Base-by-base conservation (phyloP, 2,113 vertebrate species). In the Macrotus californicus region DNA sequence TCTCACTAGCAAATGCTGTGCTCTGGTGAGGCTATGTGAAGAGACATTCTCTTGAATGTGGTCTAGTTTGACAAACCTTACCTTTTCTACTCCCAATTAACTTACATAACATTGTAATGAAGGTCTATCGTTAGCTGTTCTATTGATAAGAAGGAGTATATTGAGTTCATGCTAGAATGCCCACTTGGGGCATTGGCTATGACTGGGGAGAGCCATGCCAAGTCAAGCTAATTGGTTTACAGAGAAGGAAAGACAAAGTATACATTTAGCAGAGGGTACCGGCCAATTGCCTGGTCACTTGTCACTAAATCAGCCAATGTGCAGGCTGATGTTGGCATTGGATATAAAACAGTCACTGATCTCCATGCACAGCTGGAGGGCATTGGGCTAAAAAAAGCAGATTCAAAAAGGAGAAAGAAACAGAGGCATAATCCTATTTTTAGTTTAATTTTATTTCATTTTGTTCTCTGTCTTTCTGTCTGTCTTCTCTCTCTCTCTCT, bases 311-410 rank as follows among this genome's bases (percentile, higher is more conserved):
- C 97, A 97, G 96, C 94, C 96, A 97, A 89, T 96, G 96, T 96
- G 84, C 34, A 97, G 96, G 97, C 91, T 97, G 93, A 97, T 97
- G 82, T 95, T 98, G 98, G 97, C 97, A 94, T 75, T 91, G 93
- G 97, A 98, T 98, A 95, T 98, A 94, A 98, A 98, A 97, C 95
- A 97, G 79, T 95, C 96, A 97, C 96, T 97, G 96, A 97, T 96
- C 87, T 96, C 94, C 89, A 95, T 96, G 93, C 94, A 93, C 93
- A 95, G 96, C 96, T 97, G 93, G 93, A 97, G 95, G 96, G 80
- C 82, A 97, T 59, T 90, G 89, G 95, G 56, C 88, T 94, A 59
- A 56, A 97, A 97, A 84, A 83, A 97, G 87, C 95, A 72, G 84
- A 87, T 95, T 97, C 96, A 66, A 97, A 98, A 98, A 97, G 93